Conservation (phyloP, 2,888 invertebrate genomes). For the Cosmia pyralina region DNA sequence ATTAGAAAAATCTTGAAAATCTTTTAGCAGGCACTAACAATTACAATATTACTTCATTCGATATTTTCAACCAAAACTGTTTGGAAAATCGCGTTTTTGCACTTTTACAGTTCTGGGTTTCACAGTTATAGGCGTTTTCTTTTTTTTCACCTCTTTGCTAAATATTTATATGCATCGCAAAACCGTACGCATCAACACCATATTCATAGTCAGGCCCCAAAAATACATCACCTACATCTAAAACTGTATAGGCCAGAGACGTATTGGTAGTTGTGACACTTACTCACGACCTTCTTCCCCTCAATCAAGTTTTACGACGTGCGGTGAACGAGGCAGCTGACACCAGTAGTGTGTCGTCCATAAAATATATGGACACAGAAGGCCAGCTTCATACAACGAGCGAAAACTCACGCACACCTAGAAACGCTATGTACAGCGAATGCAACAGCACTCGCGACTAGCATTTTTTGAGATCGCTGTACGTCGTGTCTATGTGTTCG, state of each 20-base stretch:
- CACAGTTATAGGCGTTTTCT: too few relatives aligned
- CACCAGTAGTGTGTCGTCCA: slow-evolving; percentile 9
- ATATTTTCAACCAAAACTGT: too few relatives aligned
- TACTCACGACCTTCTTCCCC: slow-evolving; percentile 38
- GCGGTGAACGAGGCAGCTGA: slow-evolving; percentile 47
- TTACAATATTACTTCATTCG: too few relatives aligned
- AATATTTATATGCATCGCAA: too few relatives aligned
- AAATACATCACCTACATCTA: slow-evolving; percentile 44
- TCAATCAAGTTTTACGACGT: slow-evolving; percentile 65
- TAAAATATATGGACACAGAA: slow-evolving; percentile 6
- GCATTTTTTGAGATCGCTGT: neutral
- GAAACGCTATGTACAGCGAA: neutral
- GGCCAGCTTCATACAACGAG: neutral
- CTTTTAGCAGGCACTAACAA: too few relatives aligned
- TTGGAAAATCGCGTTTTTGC: neutral
- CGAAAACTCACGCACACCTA: neutral
- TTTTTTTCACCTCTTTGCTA: neutral
- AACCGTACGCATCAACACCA: neutral
- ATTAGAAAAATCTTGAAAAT: too few relatives aligned
- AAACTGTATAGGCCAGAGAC: slow-evolving; percentile 28
- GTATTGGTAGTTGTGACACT: slow-evolving; percentile 48
- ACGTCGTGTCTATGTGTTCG: too few relatives aligned
- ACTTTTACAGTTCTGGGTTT: neutral
- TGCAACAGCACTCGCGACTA: too few relatives aligned
- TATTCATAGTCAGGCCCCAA: slow-evolving; percentile 27